phyloP scores from a whole-genome alignment of 1,140 invertebrate species.

The Zaprionus lachaisei region DNA sequence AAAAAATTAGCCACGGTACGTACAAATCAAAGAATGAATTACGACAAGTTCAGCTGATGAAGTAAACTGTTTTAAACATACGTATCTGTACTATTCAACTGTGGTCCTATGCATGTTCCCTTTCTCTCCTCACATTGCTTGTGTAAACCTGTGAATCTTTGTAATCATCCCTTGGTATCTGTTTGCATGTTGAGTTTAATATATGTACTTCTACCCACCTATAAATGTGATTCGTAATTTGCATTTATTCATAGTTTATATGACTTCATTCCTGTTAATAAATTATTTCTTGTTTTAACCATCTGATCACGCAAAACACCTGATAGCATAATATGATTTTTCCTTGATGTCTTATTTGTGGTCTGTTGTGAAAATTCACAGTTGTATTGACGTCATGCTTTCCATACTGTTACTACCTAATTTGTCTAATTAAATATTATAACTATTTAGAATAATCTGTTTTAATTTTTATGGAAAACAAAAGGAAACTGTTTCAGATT shows the following conservation, averaged over 20 bases:
- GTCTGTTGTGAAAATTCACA: slow-evolving; percentile 35
- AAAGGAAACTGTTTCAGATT: slow-evolving; percentile 33
- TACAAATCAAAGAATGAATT: slow-evolving; percentile 85
- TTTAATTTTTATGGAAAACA: slow-evolving; percentile 17
- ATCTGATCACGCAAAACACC: slow-evolving; percentile 21
- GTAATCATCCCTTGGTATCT: slow-evolving; percentile 29
- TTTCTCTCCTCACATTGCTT: slow-evolving; percentile 25
- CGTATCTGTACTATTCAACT: slow-evolving; percentile 32
- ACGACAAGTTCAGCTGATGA: slow-evolving; percentile 49
- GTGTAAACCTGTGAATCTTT: slow-evolving; percentile 35
- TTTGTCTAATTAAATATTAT: slow-evolving; percentile 13
- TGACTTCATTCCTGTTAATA: slow-evolving; percentile 16
- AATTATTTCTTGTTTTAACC: slow-evolving; percentile 45
- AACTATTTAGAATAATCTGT: slow-evolving; percentile 17
- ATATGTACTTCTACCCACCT: background rate
- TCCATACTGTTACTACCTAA: slow-evolving; percentile 1
- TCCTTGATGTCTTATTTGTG: background rate
- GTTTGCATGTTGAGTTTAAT: slow-evolving; percentile 48
- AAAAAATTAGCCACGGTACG: slow-evolving; percentile 97
- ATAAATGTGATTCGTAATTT: background rate
- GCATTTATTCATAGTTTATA: background rate
- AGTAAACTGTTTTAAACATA: slow-evolving; percentile 30
- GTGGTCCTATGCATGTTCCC: slow-evolving; percentile 25
- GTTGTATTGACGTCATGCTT: slow-evolving; percentile 32
- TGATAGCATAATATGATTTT: slow-evolving; percentile 32